Conservation (phyloP, 2,113 vertebrate genomes). For the Tringa solitaria region DNA sequence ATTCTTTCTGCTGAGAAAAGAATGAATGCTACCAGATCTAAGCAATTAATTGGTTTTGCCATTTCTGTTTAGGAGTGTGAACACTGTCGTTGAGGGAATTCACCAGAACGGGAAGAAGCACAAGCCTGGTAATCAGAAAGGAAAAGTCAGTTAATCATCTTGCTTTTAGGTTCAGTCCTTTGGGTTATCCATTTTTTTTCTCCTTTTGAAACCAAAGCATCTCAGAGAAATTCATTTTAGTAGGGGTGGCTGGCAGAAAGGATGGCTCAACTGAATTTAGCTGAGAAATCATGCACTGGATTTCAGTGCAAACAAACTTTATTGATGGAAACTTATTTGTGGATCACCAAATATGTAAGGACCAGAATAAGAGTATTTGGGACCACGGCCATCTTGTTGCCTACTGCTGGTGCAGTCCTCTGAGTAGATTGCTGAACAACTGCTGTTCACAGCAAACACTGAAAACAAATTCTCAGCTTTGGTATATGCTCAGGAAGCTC, state of each 20-base stretch:
- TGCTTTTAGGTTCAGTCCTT: not conserved
- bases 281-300: not conserved
- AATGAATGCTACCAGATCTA: not conserved
- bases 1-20: not conserved
- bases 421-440: not conserved
- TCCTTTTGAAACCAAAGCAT: not conserved
- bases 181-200: not conserved
- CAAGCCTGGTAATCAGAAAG: not conserved
- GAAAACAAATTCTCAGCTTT: not conserved
- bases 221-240: not conserved
- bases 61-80: not conserved
- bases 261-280: not conserved
- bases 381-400: not conserved
- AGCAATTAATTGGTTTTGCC: not conserved
- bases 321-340: not conserved
- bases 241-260: not conserved
- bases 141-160: not conserved
- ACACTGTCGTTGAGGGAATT: not conserved
- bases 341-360: not conserved
- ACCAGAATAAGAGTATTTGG: not conserved
- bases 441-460: not conserved
- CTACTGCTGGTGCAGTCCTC: not conserved
- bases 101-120: not conserved
- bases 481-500: not conserved
- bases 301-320: not conserved